Percentiles rank a stretch among this genome's conserved stretches.
phyloP scores from a whole-genome alignment of 2,113 vertebrate genomes.

The Labeo rohita region DNA sequence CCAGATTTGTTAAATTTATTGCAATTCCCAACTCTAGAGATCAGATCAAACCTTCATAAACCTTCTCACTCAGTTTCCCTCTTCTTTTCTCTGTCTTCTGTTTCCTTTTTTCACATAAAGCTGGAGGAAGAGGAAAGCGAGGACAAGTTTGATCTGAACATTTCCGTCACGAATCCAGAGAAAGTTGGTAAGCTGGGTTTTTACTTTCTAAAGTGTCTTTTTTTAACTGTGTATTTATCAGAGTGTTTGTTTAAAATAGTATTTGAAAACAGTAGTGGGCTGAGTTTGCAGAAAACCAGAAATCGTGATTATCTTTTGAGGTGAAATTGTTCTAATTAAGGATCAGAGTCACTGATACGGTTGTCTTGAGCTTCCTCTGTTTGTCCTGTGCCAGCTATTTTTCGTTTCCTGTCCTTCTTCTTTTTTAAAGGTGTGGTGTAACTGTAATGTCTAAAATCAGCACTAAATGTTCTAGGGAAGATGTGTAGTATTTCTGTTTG shows the following conservation, averaged over 20 bases:
- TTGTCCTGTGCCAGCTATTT: constrained; percentile 22
- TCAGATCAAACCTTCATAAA: neutral
- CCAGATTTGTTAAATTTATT: neutral
- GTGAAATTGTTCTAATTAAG: constrained; percentile 15
- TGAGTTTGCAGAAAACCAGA: neutral
- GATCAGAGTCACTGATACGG: neutral
- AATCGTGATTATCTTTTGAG: neutral
- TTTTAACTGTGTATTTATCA: neutral
- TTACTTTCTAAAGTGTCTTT: neutral
- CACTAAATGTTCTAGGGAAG: neutral
- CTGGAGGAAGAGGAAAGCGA: constrained; percentile 88
- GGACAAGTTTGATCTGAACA: constrained; percentile 88
- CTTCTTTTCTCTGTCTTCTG: neutral
- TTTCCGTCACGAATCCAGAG: constrained; percentile 93
- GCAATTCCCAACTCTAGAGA: neutral
- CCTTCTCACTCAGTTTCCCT: neutral
- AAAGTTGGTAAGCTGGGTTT: constrained; percentile 87
- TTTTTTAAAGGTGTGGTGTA: neutral
- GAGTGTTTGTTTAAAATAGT: neutral
- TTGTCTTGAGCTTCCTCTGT: constrained; percentile 27
- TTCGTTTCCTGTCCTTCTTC: constrained; percentile 30
- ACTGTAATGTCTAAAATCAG: neutral
- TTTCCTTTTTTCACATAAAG: constrained; percentile 57
- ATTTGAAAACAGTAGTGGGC: neutral
- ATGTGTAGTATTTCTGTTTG: neutral